Conservation (phyloP, 2,113 vertebrate species). For the Saguinus midas region DNA sequence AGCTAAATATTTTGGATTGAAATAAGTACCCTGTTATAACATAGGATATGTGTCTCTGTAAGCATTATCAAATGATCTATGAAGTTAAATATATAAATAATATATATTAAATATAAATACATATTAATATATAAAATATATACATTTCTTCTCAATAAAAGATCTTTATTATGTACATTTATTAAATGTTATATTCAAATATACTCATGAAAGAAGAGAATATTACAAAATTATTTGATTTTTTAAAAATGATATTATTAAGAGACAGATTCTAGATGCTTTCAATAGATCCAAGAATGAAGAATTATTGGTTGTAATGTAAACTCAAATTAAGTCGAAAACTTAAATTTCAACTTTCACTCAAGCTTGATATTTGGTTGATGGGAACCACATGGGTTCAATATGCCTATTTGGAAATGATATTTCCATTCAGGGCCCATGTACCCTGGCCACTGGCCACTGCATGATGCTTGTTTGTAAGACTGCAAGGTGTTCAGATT, state of each 20-base stretch:
- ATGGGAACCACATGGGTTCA: neutral
- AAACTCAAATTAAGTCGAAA: neutral
- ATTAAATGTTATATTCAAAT: neutral
- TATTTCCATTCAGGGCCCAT: neutral
- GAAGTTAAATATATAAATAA: neutral
- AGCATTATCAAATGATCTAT: neutral
- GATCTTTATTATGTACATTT: neutral
- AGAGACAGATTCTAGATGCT: neutral
- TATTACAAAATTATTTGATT: neutral
- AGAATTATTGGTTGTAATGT: neutral
- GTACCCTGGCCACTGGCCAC: neutral
- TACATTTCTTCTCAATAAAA: neutral
- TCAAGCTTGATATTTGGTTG: neutral
- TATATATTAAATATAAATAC: neutral
- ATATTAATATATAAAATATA: neutral
- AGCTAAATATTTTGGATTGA: slow-evolving; percentile 17
- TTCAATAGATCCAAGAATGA: neutral
- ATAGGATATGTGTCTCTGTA: neutral
- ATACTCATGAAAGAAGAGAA: neutral
- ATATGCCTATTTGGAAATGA: neutral
- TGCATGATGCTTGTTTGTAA: neutral
- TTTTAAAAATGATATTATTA: neutral
- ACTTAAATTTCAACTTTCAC: neutral
- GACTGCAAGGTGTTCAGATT: neutral
- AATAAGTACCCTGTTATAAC: neutral